A percentile compares a stretch with the other conserved stretches of the same genome.
Conservation (phyloP, 2,888 invertebrate species). For the Halocaridina rubra region DNA sequence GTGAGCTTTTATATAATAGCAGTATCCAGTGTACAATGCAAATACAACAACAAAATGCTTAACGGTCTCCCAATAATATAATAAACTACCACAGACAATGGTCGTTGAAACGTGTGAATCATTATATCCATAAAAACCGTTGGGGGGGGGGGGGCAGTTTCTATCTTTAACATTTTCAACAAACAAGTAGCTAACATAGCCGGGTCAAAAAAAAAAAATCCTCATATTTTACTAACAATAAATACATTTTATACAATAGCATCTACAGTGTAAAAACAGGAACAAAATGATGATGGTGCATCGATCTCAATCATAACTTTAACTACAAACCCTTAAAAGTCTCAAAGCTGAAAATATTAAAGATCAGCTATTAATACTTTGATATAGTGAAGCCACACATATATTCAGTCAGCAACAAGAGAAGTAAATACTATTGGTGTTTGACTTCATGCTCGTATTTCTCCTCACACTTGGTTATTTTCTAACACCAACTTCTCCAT, state of each 20-base stretch:
- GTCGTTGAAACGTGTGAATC: constrained; percentile 22
- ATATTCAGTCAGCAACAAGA: constrained; percentile 27
- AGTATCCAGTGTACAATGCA: too few relatives aligned
- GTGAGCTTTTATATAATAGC: too few relatives aligned
- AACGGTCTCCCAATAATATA: constrained; percentile 9
- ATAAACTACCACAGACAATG: constrained; percentile 34
- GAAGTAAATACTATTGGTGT: too few relatives aligned
- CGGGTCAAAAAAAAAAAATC: constrained; percentile 18
- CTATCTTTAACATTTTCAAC: constrained; percentile 29
- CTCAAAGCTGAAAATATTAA: constrained; percentile 36
- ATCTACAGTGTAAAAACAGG: constrained; percentile 51
- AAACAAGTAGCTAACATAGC: constrained; percentile 28
- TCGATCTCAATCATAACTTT: constrained; percentile 34
- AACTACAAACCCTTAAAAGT: constrained; percentile 39
- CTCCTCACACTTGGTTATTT: too few relatives aligned
- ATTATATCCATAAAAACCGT: constrained; percentile 9
- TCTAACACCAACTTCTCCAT: too few relatives aligned
- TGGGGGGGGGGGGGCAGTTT: constrained; percentile 15
- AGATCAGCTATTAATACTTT: background rate
- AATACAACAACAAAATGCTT: background rate
- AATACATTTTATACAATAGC: constrained; percentile 56
- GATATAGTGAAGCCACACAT: background rate
- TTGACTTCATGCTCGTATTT: too few relatives aligned
- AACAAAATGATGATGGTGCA: constrained; percentile 41
- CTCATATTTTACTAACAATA: constrained; percentile 38